Evolutionary conservation across 2,113 vertebrate genomes (phyloP), one percentile per base, ranked within the genome.

Genomic region (Rhinopomastus cyanomelas): DNA sequence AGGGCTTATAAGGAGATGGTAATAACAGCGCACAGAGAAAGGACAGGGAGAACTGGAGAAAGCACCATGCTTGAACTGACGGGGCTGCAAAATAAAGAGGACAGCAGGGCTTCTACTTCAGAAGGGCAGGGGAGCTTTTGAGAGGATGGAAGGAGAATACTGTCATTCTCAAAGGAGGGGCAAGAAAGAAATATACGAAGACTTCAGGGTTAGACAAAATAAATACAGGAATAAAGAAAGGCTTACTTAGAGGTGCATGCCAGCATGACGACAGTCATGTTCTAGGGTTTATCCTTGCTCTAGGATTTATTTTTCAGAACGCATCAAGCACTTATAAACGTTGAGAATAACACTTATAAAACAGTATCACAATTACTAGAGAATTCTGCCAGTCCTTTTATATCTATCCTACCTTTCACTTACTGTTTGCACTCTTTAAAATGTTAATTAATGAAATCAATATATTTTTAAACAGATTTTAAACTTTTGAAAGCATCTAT

Each of bases 1-100:
- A 96, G 95, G 92, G 92, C 95, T 95, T 96, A 96, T 96, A 96
- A 95, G 95, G 95, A 96, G 92, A 96, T 95, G 84, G 91, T 59
- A 87, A 93, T 84, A 93, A 88, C 44, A 86, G 90, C 46, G 88
- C 23, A 46, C 88, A 79, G 62, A 84, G 86, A 88, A 94, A 93
- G 88, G 62, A 80, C 81, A 92, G 55, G 20, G 46, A 93, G 88
- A 84, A 87, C 44, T 36, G 36, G 34, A 92, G 89, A 92, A 94
- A 90, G 87, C 59, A 87, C 77, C 81, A 72, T 87, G 92, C 95
- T 84, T 93, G 62, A 92, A 57, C 39, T 60, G 81, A 77, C 23
- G 0, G 53, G 53, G 62, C 21, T 36, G 27, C 27, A 27, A 86
- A 93, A 87, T 2, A 72, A 29, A 88, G 16, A 59, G 13, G 29